These are phyloP conservation scores for Entomobrya proxima DNA, from an alignment of 2,888 invertebrate species.

Conservation along the genomic window DNA sequence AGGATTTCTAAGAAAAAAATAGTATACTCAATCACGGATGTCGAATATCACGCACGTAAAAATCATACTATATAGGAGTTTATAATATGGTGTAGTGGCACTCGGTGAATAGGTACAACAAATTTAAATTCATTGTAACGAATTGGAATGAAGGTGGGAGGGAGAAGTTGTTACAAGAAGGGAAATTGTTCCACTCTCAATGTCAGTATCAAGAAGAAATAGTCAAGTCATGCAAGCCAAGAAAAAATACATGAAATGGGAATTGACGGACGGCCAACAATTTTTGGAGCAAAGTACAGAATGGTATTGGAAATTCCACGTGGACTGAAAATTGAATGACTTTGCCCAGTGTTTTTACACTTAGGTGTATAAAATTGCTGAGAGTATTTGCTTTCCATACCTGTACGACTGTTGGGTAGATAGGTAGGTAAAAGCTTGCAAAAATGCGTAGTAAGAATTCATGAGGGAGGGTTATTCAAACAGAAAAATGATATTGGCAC, in stretches of 20 bases:
- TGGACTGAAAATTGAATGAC: slow-evolving; percentile 14
- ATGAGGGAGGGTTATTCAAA: background rate
- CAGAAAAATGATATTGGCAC: background rate
- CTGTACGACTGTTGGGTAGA: background rate
- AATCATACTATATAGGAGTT: background rate
- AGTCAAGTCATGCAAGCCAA: background rate
- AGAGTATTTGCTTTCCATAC: background rate
- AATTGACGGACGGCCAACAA: slow-evolving; percentile 6
- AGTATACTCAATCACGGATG: slow-evolving; percentile 51
- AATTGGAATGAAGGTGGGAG: slow-evolving; percentile 7
- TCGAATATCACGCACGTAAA: slow-evolving; percentile 29
- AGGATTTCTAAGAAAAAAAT: background rate
- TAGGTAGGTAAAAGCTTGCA: background rate
- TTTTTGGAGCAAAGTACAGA: slow-evolving; percentile 39
- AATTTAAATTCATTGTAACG: slow-evolving; percentile 10
- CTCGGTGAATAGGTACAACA: background rate
- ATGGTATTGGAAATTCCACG: slow-evolving; percentile 8
- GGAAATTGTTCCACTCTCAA: slow-evolving; percentile 23
- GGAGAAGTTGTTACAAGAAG: slow-evolving; percentile 29
- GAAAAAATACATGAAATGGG: background rate
- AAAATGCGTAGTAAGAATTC: background rate
- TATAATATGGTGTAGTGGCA: background rate
- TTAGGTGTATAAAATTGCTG: background rate
- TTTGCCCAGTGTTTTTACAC: background rate
- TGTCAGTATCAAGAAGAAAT: slow-evolving; percentile 13